A percentile compares a stretch with the other conserved stretches of the same genome.
These are phyloP conservation scores for Drosophila auraria DNA, from an alignment of 1,140 invertebrate species.

Conservation along the genomic window DNA sequence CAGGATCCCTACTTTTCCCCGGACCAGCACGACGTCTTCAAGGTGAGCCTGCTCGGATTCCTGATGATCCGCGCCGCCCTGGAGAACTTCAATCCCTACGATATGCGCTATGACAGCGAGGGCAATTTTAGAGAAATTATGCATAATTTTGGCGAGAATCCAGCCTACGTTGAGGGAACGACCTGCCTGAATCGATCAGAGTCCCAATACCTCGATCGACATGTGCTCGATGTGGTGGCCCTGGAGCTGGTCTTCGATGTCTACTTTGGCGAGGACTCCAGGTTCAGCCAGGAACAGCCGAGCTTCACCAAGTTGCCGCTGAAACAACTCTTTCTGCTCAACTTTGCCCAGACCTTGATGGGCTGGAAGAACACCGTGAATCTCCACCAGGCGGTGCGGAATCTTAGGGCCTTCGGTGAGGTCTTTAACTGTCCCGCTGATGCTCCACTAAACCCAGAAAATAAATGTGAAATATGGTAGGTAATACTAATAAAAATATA, in stretches of 20 bases:
- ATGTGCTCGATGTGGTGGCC: background rate
- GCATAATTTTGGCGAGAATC: background rate
- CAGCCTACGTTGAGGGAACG: background rate
- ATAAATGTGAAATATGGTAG: constrained; percentile 4
- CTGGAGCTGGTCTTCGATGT: background rate
- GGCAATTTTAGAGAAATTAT: background rate
- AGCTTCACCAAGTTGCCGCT: background rate
- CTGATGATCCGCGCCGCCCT: background rate
- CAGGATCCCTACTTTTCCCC: constrained; percentile 1
- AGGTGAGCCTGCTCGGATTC: constrained; percentile 3
- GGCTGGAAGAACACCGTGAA: fast-evolving
- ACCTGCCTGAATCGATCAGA: background rate
- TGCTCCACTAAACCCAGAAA: background rate
- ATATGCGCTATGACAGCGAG: background rate
- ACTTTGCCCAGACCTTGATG: constrained; percentile 6
- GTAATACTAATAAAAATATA: background rate
- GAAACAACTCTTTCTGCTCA: background rate
- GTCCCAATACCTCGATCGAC: background rate
- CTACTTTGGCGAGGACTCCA: background rate
- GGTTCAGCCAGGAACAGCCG: constrained; percentile 5
- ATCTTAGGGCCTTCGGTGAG: background rate
- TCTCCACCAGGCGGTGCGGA: background rate
- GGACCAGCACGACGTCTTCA: constrained; percentile 7
- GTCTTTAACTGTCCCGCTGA: background rate
- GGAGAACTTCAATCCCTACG: background rate